These are phyloP conservation scores for Sebastes variabilis DNA, from an alignment of 2,797 vertebrate genomes.

Conservation along the genomic window DNA sequence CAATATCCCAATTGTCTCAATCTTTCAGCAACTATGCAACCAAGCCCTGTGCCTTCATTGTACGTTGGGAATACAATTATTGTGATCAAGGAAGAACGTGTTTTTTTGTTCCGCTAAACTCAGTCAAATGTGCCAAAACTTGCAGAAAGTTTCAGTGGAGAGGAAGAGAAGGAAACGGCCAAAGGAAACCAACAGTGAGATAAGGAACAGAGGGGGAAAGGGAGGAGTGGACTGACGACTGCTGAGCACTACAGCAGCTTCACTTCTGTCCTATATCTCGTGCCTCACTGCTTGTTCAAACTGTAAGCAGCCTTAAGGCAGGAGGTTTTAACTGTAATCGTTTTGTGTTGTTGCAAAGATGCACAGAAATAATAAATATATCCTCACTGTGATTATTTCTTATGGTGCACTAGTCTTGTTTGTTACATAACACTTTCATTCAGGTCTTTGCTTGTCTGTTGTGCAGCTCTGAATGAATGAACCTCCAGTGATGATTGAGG, in stretches of 20 bases:
- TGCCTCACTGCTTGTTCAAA: not conserved
- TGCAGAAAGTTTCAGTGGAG: conserved; percentile 23
- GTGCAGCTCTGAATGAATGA: not conserved
- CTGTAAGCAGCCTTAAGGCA: not conserved
- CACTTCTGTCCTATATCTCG: not conserved
- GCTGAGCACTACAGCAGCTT: not conserved
- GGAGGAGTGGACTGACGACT: conserved; percentile 14
- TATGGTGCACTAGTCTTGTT: not conserved
- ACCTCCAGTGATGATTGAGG: not conserved
- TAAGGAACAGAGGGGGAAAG: conserved; percentile 41
- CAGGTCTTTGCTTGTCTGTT: not conserved
- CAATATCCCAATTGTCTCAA: conserved; percentile 13
- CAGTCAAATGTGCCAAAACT: conserved; percentile 33
- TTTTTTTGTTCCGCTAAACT: not conserved
- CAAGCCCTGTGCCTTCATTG: conserved; percentile 10
- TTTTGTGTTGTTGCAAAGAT: not conserved
- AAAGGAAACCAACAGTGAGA: conserved; percentile 40
- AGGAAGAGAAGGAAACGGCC: conserved; percentile 21
- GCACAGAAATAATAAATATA: not conserved
- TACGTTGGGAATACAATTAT: not conserved
- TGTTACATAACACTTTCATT: not conserved
- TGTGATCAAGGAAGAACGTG: not conserved
- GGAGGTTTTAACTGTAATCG: not conserved
- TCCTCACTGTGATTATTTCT: not conserved
- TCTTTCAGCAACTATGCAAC: conserved; percentile 24